Percentiles rank a stretch among this genome's conserved stretches.
Conservation (phyloP, 2,113 vertebrate species). For the Cebidichthys violaceus region DNA sequence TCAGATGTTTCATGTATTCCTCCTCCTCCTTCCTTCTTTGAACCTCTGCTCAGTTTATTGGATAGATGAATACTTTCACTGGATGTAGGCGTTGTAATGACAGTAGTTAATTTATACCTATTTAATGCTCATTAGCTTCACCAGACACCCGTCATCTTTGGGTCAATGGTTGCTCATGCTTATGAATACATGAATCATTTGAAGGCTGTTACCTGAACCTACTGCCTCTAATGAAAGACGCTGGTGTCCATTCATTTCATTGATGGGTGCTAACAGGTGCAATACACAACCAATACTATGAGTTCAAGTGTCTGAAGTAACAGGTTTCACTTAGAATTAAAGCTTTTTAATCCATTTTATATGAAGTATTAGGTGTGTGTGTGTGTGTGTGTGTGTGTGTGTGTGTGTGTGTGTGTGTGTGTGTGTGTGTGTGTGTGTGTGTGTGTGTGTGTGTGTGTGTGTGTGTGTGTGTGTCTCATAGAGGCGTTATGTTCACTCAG, state of each 20-base stretch:
- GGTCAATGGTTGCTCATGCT: background rate
- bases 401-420: too few species aligned
- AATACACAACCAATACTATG: background rate
- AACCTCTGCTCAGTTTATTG: constrained; percentile 4
- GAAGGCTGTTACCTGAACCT: background rate
- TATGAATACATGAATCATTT: background rate
- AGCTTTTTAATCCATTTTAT: too few species aligned
- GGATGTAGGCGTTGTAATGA: constrained; percentile 9
- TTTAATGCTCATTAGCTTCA: constrained; percentile 47
- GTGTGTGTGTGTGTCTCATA: constrained; percentile 6
- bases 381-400: too few species aligned
- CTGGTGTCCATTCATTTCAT: background rate
- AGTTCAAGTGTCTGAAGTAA: constrained; percentile 20
- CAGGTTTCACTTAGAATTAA: too few species aligned
- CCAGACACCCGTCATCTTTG: background rate
- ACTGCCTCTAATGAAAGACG: background rate
- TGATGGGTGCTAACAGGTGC: background rate
- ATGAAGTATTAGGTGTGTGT: too few species aligned
- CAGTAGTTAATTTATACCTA: constrained; percentile 49
- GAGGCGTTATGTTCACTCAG: background rate
- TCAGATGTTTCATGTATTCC: too few species aligned
- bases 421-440: too few species aligned
- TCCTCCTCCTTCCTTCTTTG: too few species aligned
- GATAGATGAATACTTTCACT: constrained; percentile 35
- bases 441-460: background rate